phyloP scores from a whole-genome alignment of 2,113 vertebrate species.

The Nanorana parkeri region DNA sequence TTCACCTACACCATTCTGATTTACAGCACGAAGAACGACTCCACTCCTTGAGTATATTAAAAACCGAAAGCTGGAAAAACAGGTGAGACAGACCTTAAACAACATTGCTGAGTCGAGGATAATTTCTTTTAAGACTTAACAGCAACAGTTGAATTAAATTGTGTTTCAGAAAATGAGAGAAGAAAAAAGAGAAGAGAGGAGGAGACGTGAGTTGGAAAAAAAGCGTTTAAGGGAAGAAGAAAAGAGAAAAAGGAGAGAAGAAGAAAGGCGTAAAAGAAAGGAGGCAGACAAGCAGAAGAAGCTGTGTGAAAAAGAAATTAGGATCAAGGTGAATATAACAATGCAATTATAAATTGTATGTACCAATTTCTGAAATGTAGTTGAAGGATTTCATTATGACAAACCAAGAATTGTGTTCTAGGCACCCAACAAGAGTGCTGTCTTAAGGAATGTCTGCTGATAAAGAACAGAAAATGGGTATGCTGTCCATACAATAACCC shows the following conservation, averaged over 20 bases:
- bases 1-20: constrained; percentile 16
- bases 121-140: background rate
- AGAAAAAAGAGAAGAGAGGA: constrained; percentile 93
- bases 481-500: too few relatives aligned
- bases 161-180: constrained; percentile 88
- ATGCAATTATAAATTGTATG: too few relatives aligned
- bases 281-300: constrained; percentile 91
- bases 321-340: constrained; percentile 82
- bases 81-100: constrained; percentile 75
- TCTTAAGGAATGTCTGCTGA: too few relatives aligned
- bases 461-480: too few relatives aligned
- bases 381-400: too few relatives aligned
- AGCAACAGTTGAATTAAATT: background rate
- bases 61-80: constrained; percentile 98
- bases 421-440: too few relatives aligned
- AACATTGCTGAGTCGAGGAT: background rate
- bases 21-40: constrained; percentile 94
- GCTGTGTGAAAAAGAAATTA: constrained; percentile 88
- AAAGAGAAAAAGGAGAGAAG: constrained; percentile 90
- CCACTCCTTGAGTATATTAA: constrained; percentile 98
- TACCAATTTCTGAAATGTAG: too few relatives aligned
- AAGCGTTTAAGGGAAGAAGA: constrained; percentile 92
- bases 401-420: too few relatives aligned
- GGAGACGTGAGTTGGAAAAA: constrained; percentile 91
- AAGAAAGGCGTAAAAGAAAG: constrained; percentile 88